Percentiles rank a stretch among this genome's conserved stretches.
Conservation (phyloP, 2,888 invertebrate species). For the Napeogenes sylphis region DNA sequence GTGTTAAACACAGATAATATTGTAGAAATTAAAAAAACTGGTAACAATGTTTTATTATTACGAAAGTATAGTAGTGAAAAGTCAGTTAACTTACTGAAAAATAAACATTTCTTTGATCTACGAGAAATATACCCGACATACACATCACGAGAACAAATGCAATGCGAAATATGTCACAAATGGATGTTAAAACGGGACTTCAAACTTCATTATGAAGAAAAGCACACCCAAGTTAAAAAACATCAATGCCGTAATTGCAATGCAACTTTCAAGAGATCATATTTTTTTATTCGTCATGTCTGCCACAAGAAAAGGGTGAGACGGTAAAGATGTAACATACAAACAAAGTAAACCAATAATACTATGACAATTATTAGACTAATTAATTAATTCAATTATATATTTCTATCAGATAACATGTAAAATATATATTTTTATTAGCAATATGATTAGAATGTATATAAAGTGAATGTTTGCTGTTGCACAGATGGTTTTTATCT, state of each 20-base stretch:
- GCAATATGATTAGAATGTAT: too few relatives aligned
- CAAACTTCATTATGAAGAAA: conserved; percentile 26
- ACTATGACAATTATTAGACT: too few relatives aligned
- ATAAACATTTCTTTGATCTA: conserved; percentile 37
- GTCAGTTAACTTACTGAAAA: conserved; percentile 35
- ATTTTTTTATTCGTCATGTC: conserved; percentile 14
- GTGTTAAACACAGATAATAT: conserved; percentile 46
- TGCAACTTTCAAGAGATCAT: conserved; percentile 17
- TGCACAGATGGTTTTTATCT: too few relatives aligned
- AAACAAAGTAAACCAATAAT: too few relatives aligned
- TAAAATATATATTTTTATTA: too few relatives aligned
- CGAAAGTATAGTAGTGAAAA: conserved; percentile 37
- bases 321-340: too few relatives aligned
- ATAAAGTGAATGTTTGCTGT: too few relatives aligned
- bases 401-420: too few relatives aligned
- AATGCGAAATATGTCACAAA: conserved; percentile 24
- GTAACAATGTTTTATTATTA: conserved; percentile 43
- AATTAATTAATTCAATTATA: too few relatives aligned
- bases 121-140: conserved; percentile 35
- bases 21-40: conserved; percentile 50
- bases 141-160: background rate
- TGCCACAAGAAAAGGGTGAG: conserved; percentile 11
- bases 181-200: conserved; percentile 15
- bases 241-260: conserved; percentile 21
- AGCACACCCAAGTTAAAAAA: conserved; percentile 14